These are phyloP conservation scores for Lithophane socia DNA, from an alignment of 2,888 invertebrate genomes.

Conservation along the genomic window DNA sequence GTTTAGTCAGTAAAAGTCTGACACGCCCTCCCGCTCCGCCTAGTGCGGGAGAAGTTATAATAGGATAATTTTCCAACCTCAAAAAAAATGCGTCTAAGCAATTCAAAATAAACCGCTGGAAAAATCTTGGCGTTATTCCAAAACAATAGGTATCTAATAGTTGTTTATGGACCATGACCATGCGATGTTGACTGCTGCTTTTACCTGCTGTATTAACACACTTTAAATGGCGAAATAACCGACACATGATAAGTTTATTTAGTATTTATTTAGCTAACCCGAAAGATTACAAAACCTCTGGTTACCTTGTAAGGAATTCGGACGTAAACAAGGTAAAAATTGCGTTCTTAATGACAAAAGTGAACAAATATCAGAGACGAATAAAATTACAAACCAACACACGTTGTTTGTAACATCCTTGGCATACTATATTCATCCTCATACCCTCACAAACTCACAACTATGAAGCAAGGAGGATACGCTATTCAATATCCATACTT, in stretches of 20 bases:
- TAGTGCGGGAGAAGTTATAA: too few species aligned
- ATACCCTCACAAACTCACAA: background rate
- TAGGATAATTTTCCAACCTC: too few species aligned
- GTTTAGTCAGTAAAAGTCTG: too few species aligned
- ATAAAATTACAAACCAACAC: constrained; percentile 29
- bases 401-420: constrained; percentile 37
- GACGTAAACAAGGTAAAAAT: background rate
- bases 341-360: background rate
- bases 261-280: too few species aligned
- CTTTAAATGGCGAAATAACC: background rate
- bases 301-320: too few species aligned
- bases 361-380: constrained; percentile 19
- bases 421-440: constrained; percentile 37
- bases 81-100: background rate
- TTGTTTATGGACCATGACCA: background rate
- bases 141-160: background rate
- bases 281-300: too few species aligned
- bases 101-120: background rate
- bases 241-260: background rate
- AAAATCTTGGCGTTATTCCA: constrained; percentile 17
- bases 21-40: too few species aligned
- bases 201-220: constrained; percentile 3
- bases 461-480: constrained; percentile 8
- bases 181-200: background rate
- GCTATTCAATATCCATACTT: background rate